Conservation (phyloP, 2,888 invertebrate species). For the Standfussiana lucernea region DNA sequence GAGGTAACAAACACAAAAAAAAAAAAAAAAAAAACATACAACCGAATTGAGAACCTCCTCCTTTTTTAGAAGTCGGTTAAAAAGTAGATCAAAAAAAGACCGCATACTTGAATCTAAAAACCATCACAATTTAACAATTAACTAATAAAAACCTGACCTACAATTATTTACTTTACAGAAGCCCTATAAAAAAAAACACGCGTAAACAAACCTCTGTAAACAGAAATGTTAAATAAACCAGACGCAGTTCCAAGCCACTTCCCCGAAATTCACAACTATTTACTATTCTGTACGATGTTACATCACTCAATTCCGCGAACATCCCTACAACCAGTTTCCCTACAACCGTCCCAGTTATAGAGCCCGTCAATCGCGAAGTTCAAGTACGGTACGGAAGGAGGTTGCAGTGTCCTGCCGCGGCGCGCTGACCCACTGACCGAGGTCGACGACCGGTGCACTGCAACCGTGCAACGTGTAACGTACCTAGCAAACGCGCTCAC, state of each 20-base stretch:
- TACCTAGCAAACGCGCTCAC: slow-evolving; percentile 50
- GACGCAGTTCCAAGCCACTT: slow-evolving; percentile 37
- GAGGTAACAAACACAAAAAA: no score
- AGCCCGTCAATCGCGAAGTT: slow-evolving; percentile 78
- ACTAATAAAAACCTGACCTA: not conserved
- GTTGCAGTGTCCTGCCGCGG: slow-evolving; percentile 75
- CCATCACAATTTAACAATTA: not conserved
- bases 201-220: slow-evolving; percentile 17
- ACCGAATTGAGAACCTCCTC: no score
- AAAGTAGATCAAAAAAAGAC: not conserved
- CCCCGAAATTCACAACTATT: slow-evolving; percentile 37
- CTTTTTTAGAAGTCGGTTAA: no score
- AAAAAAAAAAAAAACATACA: no score
- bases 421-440: slow-evolving; percentile 87
- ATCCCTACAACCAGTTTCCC: slow-evolving; percentile 44
- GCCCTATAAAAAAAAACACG: not conserved
- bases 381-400: slow-evolving; percentile 76
- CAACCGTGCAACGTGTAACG: slow-evolving; percentile 60
- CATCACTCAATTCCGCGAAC: slow-evolving; percentile 45
- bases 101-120: not conserved
- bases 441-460: slow-evolving; percentile 85
- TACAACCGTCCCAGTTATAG: slow-evolving; percentile 40
- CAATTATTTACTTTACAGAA: not conserved
- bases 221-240: slow-evolving; percentile 16
- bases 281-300: slow-evolving; percentile 30